Evolutionary conservation across 2,888 invertebrate species (phyloP), one percentile per base, ranked within the genome.

Genomic region (Muscina levida): DNA sequence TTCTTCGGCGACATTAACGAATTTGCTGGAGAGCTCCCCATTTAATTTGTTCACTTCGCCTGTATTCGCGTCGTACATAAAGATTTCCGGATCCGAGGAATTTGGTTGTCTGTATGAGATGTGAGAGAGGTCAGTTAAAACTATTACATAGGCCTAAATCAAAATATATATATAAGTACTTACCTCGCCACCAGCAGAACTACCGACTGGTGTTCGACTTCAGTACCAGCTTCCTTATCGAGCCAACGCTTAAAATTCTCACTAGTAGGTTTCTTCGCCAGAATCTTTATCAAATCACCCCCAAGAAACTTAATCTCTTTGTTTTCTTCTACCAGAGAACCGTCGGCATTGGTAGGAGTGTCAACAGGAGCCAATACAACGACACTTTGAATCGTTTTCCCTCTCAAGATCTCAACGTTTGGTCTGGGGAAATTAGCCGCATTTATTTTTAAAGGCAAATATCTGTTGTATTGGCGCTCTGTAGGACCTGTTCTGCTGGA

Each of bases 351-450:
- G 10, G 85, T 79, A 26, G 86, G 87, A 76, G 95, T 95, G 88
- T 95, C 94, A 1, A 96, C 95, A 0, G 96, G 96, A 2, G 96
- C 96, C 82, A 97, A 89, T 1, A 96, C 96, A 0, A 97, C 96
- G 1, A 97, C 96, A 86, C 96, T 96, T 10, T 95, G 94, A n/a
- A 97, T 94, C 87, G 93, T 94, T 86, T 94, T 94, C 62, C 95
- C 95, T 85, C 92, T 93, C 24, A 97, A 89, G 86, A 94, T 93
- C n/a, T 93, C 93, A 24, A 93, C 94, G 86, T 96, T 95, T 2
- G 96, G 96, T 68, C 96, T 92, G 2, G 97, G 96, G 87, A 97
- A 97, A 85, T 96, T 95, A 31, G 95, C 94, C 0, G 96, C 96
- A 85, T 94, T 95, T 31, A 96, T 95, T 92, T 96, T 96, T 62